phyloP scores from a whole-genome alignment of 2,888 invertebrate species.

The Calliopum simillimum region DNA sequence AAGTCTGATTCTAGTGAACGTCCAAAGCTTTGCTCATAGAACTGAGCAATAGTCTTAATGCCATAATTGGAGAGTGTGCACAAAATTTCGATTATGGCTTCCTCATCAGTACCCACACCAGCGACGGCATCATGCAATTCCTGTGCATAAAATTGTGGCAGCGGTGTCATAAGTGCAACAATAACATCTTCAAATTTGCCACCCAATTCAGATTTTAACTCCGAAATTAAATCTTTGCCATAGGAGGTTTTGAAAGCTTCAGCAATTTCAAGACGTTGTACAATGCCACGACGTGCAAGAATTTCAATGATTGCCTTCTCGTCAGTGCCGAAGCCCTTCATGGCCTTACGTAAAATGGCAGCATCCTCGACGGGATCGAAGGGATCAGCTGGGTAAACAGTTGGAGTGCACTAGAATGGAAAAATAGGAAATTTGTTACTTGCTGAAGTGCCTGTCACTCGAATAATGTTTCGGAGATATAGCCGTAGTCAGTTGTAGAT shows the following conservation, averaged over 20 bases:
- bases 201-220: conserved; percentile 88
- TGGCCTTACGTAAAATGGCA: conserved; percentile 85
- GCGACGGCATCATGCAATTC: conserved; percentile 88
- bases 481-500: too few relatives aligned
- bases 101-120: conserved; percentile 90
- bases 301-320: conserved; percentile 93
- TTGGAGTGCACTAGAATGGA: conserved; percentile 80
- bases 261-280: conserved; percentile 90
- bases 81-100: conserved; percentile 91
- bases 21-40: conserved; percentile 87
- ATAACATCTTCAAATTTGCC: conserved; percentile 92
- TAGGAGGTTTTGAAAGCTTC: conserved; percentile 92
- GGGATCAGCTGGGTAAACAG: conserved; percentile 87
- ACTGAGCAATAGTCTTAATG: conserved; percentile 84
- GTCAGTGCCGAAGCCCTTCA: conserved; percentile 94
- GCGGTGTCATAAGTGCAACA: conserved; percentile 89
- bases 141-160: conserved; percentile 91
- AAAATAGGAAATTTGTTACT: conserved; percentile 15
- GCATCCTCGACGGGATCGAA: conserved; percentile 90
- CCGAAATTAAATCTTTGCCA: conserved; percentile 87
- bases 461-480: too few relatives aligned
- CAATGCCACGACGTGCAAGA: conserved; percentile 87
- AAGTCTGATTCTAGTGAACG: conserved; percentile 86
- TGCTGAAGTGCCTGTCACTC: too few relatives aligned
- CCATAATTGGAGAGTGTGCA: conserved; percentile 93